phyloP scores from a whole-genome alignment of 1,140 invertebrate species.

The Drosophila repletoides region DNA sequence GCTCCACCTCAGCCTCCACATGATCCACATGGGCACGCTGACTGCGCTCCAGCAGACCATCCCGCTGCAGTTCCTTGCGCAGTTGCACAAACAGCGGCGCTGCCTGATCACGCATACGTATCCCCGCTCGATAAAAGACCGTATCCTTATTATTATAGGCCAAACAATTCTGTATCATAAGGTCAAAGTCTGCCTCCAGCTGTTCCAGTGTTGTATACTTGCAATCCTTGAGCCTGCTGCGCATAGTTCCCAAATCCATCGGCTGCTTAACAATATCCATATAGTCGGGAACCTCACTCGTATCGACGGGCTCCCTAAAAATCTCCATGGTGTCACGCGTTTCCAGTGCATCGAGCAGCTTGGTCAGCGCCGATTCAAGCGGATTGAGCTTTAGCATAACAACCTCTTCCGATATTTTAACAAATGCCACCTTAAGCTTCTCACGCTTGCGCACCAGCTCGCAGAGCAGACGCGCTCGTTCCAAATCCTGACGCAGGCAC shows the following conservation, averaged over 20 bases:
- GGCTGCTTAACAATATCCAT: conserved; percentile 95
- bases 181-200: conserved; percentile 94
- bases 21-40: conserved; percentile 80
- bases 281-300: conserved; percentile 96
- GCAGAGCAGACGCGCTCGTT: conserved; percentile 95
- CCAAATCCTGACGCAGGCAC: conserved; percentile 95
- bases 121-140: conserved; percentile 91
- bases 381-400: conserved; percentile 92
- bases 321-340: conserved; percentile 93
- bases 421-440: conserved; percentile 95
- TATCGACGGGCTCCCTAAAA: conserved; percentile 96
- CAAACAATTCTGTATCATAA: conserved; percentile 97
- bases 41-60: conserved; percentile 83
- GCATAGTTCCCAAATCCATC: conserved; percentile 98
- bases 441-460: conserved; percentile 97
- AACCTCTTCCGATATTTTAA: conserved; percentile 91
- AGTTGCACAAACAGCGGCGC: conserved; percentile 89
- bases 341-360: conserved; percentile 89
- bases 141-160: conserved; percentile 98
- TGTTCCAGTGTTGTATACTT: conserved; percentile 90
- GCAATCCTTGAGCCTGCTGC: conserved; percentile 89
- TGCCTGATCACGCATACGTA: conserved; percentile 94
- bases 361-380: conserved; percentile 89
- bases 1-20: conserved; percentile 83
- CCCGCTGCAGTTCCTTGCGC: conserved; percentile 88